Conservation (phyloP, 2,113 vertebrate genomes). For the Heliornis fulica region DNA sequence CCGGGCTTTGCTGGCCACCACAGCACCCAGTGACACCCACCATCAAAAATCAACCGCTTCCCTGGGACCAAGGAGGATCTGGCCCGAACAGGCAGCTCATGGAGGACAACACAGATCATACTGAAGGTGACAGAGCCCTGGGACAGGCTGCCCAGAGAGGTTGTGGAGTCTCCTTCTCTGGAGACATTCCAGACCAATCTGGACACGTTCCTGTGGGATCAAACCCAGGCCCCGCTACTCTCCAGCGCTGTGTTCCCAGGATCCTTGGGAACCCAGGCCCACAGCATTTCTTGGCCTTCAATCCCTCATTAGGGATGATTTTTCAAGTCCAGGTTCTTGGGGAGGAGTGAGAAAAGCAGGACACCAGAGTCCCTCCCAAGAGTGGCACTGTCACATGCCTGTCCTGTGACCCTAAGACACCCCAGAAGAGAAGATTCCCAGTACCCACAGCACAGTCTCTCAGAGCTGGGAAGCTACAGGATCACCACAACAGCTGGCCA, state of each 20-base stretch:
- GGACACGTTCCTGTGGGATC: no score
- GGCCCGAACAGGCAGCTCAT: background rate
- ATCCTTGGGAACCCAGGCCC: accelerated
- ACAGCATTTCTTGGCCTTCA: background rate
- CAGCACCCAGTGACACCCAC: accelerated
- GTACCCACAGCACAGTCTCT: background rate
- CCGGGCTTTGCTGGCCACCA: accelerated
- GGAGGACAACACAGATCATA: background rate
- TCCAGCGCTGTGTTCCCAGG: background rate
- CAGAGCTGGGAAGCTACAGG: background rate
- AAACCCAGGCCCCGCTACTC: background rate
- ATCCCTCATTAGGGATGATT: background rate
- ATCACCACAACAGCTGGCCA: accelerated
- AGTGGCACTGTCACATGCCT: background rate
- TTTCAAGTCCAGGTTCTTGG: background rate
- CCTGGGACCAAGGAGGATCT: background rate
- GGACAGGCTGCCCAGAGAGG: no score
- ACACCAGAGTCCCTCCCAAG: background rate
- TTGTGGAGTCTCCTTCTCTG: no score
- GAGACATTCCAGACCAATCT: no score
- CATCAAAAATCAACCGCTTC: background rate
- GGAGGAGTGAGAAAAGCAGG: background rate
- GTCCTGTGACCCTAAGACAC: background rate
- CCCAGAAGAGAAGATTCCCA: accelerated
- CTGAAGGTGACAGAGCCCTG: background rate